Evolutionary conservation across 2,888 invertebrate genomes (phyloP), one percentile per base, ranked within the genome.

Genomic region (Patella ulyssiponensis): DNA sequence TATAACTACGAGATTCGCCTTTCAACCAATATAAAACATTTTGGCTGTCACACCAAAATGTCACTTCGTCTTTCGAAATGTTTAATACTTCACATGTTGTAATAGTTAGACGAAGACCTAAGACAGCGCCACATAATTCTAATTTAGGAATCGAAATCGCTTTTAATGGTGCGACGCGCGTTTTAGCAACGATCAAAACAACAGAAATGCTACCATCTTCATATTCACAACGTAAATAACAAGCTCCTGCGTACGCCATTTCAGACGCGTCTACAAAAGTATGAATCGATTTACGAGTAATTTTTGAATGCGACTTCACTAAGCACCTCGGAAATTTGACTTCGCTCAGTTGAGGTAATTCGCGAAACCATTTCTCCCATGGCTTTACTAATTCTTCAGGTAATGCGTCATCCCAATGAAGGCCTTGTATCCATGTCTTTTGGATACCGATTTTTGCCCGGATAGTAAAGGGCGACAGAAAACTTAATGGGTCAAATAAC

Each of bases 41-140:
- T 77, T 77, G 72, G 27, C 69, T 75, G 73, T 77, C 79, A 15
- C 76, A 73, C 80, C 74, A 80, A 54, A 73, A 79, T 51, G 70
- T 70, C 17, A 52, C 20, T 12, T 71, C 52, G 7, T 72, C 71
- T 52, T 53, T 71, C 9, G 27, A 17, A 23, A 80, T 73, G 23
- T 79, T 71, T 27, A 78, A 51, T 15, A 51, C 73, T 15, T 23
- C 17, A 23, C 27, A 33, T 14, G 76, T 64, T 44, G 44, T 27
- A 23, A 20, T 11, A 15, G 69, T 15, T 53, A 72, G 20, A 12
- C 12, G 72, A 11, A 72, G 5, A 58, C 58, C 58, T 58, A 58
- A n/a, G n/a, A 77, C n/a, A 17, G 77, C n/a, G n/a, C n/a, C n/a
- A n/a, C n/a, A n/a, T n/a, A n/a, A n/a, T n/a, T n/a, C n/a, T n/a